Percentiles rank a stretch among this genome's conserved stretches.
Evolutionary conservation across 2,888 invertebrate species (phyloP).

Genomic region (Orthosia gothica): DNA sequence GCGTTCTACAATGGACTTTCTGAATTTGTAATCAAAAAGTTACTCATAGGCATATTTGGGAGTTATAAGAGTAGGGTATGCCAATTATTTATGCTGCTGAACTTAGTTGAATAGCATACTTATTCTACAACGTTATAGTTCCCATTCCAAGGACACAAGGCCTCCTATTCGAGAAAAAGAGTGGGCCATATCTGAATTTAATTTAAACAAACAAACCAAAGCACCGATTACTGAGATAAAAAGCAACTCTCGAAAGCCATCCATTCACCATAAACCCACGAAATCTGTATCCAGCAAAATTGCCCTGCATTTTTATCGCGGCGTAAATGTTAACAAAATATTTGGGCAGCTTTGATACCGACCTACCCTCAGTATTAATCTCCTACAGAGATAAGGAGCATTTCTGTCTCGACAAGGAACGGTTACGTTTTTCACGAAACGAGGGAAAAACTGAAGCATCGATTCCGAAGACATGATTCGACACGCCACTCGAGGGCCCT

Average conservation of each 20-base stretch:
- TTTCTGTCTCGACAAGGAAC: conserved; percentile 70
- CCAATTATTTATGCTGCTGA: too few relatives aligned
- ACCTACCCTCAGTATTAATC: conserved; percentile 72
- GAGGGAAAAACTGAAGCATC: conserved; percentile 78
- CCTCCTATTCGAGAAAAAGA: too few relatives aligned
- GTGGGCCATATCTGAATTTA: background rate
- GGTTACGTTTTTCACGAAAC: conserved; percentile 68
- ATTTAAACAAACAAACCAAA: conserved; percentile 37
- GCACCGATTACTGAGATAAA: conserved; percentile 11
- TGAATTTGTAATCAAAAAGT: too few relatives aligned
- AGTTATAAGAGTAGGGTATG: too few relatives aligned
- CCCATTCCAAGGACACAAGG: too few relatives aligned
- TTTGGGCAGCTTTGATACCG: conserved; percentile 64
- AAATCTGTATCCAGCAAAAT: conserved; percentile 37
- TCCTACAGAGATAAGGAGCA: conserved; percentile 71
- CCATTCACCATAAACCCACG: conserved; percentile 40
- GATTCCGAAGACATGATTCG: conserved; percentile 76
- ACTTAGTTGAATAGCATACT: too few relatives aligned
- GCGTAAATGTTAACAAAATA: conserved; percentile 68
- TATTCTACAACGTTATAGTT: too few relatives aligned
- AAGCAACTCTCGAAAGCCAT: conserved; percentile 13
- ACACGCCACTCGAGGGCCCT: conserved; percentile 71
- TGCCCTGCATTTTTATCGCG: conserved; percentile 57
- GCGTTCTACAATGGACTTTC: background rate
- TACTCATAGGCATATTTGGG: too few relatives aligned